Evolutionary conservation across 2,797 vertebrate species (phyloP), one percentile per base, ranked within the genome.

Genomic region (Micropoecilia bifurca): DNA sequence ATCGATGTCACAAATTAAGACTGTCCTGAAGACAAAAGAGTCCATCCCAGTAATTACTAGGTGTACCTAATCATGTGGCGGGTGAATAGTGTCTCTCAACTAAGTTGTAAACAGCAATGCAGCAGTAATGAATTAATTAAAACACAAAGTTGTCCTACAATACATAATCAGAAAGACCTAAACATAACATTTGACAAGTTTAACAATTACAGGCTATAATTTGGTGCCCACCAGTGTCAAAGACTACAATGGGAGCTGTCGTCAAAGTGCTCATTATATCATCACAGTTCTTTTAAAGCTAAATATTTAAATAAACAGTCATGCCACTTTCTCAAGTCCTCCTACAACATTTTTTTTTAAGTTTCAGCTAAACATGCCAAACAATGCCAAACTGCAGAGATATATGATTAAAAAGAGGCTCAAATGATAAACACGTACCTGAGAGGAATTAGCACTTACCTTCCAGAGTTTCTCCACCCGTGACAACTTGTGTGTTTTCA

Each of bases 381-480:
- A 80, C 71, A 57, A 80, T 71, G 72, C 73, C 77, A 74, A 50
- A 85, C 12, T 83, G 41, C 91, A 87, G 50, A 88, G 75, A 80
- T 74, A 57, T 63, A 73, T 45, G 43, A 74, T 77, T 57, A 85
- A 10, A 77, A 78, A 71, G 45, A 3, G 3, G 12, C 18, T 33
- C 50, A 80, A 83, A 81, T 39, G 22, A 28, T 7, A 80, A 3
- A 61, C 3, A 22, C 71, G 36, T 73, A 53, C 25, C 68, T 30
- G n/a, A 73, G 68, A 68, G 36, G 47, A 82, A 81, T 68, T 2
- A 18, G 45, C 77, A 97, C 98, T 98, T 95, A 99, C 98, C 96
- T 91, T 96, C 96, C 97, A 99, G 71, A 98, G 87, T 73, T 93
- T 97, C 92, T 96, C 96, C 93, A 97, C 93, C 87, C 96, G 90